A percentile compares a stretch with the other conserved stretches of the same genome.
phyloP scores from a whole-genome alignment of 2,797 vertebrate genomes.

The Aratinga solstitialis region DNA sequence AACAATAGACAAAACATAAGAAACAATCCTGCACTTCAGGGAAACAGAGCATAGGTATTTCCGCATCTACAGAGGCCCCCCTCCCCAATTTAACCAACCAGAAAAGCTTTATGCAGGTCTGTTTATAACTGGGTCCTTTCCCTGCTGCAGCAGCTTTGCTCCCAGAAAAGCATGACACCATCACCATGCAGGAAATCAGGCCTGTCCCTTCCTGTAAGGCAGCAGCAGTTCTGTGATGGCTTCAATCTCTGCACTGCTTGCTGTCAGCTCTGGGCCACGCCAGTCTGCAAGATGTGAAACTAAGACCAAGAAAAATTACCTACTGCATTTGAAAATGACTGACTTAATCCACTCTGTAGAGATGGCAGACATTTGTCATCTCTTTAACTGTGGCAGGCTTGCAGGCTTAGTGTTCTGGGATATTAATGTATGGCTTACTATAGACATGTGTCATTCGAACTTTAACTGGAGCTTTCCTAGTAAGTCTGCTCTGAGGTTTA shows the following conservation, averaged over 20 bases:
- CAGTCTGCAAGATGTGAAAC: neutral
- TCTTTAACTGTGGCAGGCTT: neutral
- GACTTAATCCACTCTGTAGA: neutral
- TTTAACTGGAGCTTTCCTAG: neutral
- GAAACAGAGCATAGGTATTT: neutral
- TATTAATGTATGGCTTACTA: neutral
- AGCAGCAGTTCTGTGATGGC: rapidly evolving
- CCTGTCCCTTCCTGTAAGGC: rapidly evolving
- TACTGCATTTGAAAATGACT: neutral
- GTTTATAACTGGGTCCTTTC: neutral
- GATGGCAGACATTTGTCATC: neutral
- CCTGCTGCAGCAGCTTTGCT: neutral
- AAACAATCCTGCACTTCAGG: neutral
- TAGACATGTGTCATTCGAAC: neutral
- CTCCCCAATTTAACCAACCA: neutral
- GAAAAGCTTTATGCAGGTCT: neutral
- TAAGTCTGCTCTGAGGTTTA: neutral
- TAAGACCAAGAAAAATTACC: neutral
- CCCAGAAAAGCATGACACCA: neutral
- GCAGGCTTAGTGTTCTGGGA: neutral
- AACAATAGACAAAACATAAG: neutral
- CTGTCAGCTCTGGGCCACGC: neutral
- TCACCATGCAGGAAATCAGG: rapidly evolving
- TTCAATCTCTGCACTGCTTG: rapidly evolving
- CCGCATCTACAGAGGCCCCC: neutral